A percentile compares a stretch with the other conserved stretches of the same genome.
phyloP scores from a whole-genome alignment of 1,140 invertebrate genomes.

The Drosophila varians region DNA sequence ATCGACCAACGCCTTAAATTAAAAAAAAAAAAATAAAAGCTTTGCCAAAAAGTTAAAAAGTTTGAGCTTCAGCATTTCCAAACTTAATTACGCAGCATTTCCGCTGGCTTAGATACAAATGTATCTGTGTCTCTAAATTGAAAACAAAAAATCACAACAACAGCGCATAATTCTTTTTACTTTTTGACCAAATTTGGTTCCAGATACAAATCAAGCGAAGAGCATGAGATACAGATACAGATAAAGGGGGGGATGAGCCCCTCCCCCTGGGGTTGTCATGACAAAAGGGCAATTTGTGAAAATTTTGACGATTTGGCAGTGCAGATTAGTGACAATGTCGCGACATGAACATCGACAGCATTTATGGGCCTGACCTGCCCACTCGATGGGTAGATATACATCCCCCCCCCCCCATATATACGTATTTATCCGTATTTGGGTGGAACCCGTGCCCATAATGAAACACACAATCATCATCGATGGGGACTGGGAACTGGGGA shows the following conservation, averaged over 20 bases:
- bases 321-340: constrained; percentile 57
- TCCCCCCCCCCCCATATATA: neutral
- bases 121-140: constrained; percentile 46
- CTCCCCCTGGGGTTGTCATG: constrained; percentile 31
- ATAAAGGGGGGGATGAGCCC: constrained; percentile 5
- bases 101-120: constrained; percentile 40
- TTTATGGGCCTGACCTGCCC: constrained; percentile 69
- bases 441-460: constrained; percentile 37
- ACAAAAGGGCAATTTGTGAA: constrained; percentile 77
- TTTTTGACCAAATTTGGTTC: constrained; percentile 74
- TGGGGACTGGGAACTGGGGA: constrained; percentile 22
- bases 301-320: constrained; percentile 60
- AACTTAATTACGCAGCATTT: constrained; percentile 69
- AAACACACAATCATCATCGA: constrained; percentile 45
- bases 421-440: neutral
- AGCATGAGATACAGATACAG: constrained; percentile 17
- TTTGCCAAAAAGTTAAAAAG: constrained; percentile 26
- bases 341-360: constrained; percentile 40
- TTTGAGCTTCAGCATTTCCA: constrained; percentile 34
- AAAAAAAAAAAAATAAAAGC: constrained; percentile 18
- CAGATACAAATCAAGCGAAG: constrained; percentile 42
- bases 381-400: neutral
- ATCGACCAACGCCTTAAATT: constrained; percentile 45
- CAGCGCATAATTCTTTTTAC: constrained; percentile 74
- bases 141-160: constrained; percentile 26